Base-by-base conservation (phyloP, 2,797 vertebrate species). In the Champsocephalus gunnari region DNA sequence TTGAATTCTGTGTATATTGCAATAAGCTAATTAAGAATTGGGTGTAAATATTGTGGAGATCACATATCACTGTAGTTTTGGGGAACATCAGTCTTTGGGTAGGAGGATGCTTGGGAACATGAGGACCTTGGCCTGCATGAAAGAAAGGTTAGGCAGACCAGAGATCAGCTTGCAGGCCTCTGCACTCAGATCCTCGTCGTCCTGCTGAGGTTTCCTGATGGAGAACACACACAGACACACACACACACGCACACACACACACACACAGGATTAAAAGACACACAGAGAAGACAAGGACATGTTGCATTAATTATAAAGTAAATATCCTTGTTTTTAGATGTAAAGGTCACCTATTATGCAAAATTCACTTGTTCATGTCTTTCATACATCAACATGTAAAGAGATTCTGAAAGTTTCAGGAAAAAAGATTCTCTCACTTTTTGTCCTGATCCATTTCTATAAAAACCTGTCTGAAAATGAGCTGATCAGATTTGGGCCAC, bases 81-180 rank as follows among this genome's bases (percentile, higher is more conserved):
- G 92, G 71, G 91, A 85, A 76, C 88, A 88, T 88, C 90, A 88
- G 49, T 90, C 77, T 88, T 91, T 89, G 79, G 94, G 95, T 72
- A 92, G 91, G 73, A 98, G 90, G 7, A 95, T 92, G 83, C 95
- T 93, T 17, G 96, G 97, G 89, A 98, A 98, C 97, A 98, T 98
- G 90, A 99, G 92, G 91, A 98, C 95, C 92, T 95, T 97, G 90
- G 96, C 95, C 85, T 92, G 95, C 97, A 98, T 98, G 94, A 98
- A 99, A 32, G 96, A 96, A 79, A 98, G 84, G 87, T 96, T 91
- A 24, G 96, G 96, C 79, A 99, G 96, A 89, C 88, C 92, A 85
- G 92, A 87, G 17, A 96, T 96, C 91, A 96, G 92, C 86, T 90
- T 93, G 82, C 74, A 73, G 54, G 97, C 96, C 89, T 98, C 97